Conservation (phyloP, 2,797 vertebrate species). For the Hozukius guyotensis region DNA sequence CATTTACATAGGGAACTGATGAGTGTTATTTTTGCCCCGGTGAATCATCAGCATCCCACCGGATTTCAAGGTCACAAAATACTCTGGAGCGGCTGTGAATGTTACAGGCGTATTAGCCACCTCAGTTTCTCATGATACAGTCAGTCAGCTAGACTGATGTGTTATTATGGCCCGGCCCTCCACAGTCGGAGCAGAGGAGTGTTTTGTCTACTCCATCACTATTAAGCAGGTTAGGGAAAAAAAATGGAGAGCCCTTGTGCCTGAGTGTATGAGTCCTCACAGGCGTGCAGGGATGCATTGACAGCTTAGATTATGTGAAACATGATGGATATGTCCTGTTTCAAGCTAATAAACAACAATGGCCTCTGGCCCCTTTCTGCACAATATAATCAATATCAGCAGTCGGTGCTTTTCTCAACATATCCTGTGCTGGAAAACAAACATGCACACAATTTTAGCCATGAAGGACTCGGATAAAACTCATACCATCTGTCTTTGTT, state of each 20-base stretch:
- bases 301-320: conserved; percentile 57
- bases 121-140: conserved; percentile 52
- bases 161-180: conserved; percentile 53
- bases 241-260: conserved; percentile 60
- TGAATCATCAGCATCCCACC: conserved; percentile 61
- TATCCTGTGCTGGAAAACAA: conserved; percentile 23
- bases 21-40: conserved; percentile 61
- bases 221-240: conserved; percentile 63
- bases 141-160: conserved; percentile 62
- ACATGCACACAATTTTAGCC: conserved; percentile 8
- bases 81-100: conserved; percentile 36
- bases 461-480: background rate
- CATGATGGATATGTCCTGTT: conserved; percentile 63
- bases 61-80: conserved; percentile 71
- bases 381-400: conserved; percentile 53
- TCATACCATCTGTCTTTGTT: conserved; percentile 11
- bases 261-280: conserved; percentile 52
- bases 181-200: conserved; percentile 49
- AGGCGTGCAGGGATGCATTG: conserved; percentile 32
- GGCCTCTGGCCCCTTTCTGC: conserved; percentile 39
- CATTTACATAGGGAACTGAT: conserved; percentile 62
- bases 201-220: conserved; percentile 66
- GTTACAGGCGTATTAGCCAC: conserved; percentile 40
- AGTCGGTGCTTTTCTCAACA: conserved; percentile 38
- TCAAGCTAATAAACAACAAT: conserved; percentile 50